phyloP scores from a whole-genome alignment of 1,140 invertebrate species.

The Apolygus lucorum region DNA sequence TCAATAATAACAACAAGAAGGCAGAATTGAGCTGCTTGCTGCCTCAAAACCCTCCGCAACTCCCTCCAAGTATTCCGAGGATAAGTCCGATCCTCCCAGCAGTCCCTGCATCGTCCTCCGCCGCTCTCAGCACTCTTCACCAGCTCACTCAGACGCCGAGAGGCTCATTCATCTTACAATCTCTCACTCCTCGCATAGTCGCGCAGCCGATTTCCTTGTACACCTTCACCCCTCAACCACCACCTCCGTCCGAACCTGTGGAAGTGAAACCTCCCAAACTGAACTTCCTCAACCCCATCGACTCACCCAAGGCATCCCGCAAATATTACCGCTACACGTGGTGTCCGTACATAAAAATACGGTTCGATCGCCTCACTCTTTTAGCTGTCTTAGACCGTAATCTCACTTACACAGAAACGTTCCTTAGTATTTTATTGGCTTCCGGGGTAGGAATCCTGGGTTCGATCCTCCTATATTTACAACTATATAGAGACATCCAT shows the following conservation, averaged over 20 bases:
- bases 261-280: conserved; percentile 27
- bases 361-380: conserved; percentile 84
- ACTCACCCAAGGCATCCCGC: conserved; percentile 30
- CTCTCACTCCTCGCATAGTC: conserved; percentile 24
- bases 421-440: conserved; percentile 74
- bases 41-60: conserved; percentile 41
- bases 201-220: conserved; percentile 25
- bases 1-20: conserved; percentile 30
- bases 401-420: conserved; percentile 72
- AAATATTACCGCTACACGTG: conserved; percentile 46
- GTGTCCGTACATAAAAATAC: conserved; percentile 58
- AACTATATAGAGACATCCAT: conserved; percentile 84
- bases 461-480: conserved; percentile 67
- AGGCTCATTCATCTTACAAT: conserved; percentile 25
- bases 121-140: conserved; percentile 26
- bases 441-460: conserved; percentile 79
- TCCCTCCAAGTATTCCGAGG: conserved; percentile 41
- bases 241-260: conserved; percentile 21
- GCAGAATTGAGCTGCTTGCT: conserved; percentile 48
- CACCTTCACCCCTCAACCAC: conserved; percentile 9
- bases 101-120: conserved; percentile 24
- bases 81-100: conserved; percentile 35
- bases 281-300: conserved; percentile 34
- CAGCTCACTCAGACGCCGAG: conserved; percentile 25
- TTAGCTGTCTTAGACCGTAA: conserved; percentile 90